phyloP scores from a whole-genome alignment of 2,888 invertebrate genomes.

The Siphlonurus alternatus region DNA sequence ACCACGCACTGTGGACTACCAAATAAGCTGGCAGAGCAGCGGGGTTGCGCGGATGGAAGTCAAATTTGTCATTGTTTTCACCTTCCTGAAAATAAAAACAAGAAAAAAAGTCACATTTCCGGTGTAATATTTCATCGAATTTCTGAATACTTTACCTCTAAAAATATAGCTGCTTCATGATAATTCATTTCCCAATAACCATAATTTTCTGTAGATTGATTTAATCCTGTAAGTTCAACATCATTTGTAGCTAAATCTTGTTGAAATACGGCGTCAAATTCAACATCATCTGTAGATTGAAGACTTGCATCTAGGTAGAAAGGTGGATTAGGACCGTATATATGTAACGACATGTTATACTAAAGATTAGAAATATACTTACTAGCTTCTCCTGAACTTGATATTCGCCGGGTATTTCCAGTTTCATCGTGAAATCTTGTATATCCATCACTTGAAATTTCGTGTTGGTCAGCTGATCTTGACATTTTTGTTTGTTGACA shows the following conservation, averaged over 20 bases:
- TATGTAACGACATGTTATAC: background rate
- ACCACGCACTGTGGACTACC: slow-evolving; percentile 74
- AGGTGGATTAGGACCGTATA: background rate
- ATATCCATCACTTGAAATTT: background rate
- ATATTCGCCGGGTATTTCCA: background rate
- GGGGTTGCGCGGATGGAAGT: slow-evolving; percentile 68
- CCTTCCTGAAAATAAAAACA: slow-evolving; percentile 48
- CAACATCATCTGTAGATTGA: background rate
- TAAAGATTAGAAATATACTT: background rate
- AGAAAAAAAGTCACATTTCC: background rate
- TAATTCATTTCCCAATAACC: slow-evolving; percentile 68
- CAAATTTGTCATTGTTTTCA: slow-evolving; percentile 78
- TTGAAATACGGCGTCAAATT: background rate
- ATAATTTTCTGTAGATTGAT: background rate
- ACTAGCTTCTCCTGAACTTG: background rate
- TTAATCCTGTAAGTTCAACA: background rate
- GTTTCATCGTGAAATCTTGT: background rate
- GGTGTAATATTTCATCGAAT: background rate
- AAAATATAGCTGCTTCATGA: slow-evolving; percentile 74
- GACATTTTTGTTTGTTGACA: background rate
- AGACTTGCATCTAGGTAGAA: background rate
- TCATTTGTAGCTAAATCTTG: background rate
- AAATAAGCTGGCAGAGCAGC: slow-evolving; percentile 73
- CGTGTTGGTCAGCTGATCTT: background rate
- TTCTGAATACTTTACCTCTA: slow-evolving; percentile 40